Percentiles rank a stretch among this genome's conserved stretches.
Evolutionary conservation across 2,888 invertebrate genomes (phyloP).

Genomic region (Lordiphosa fenestrarum): DNA sequence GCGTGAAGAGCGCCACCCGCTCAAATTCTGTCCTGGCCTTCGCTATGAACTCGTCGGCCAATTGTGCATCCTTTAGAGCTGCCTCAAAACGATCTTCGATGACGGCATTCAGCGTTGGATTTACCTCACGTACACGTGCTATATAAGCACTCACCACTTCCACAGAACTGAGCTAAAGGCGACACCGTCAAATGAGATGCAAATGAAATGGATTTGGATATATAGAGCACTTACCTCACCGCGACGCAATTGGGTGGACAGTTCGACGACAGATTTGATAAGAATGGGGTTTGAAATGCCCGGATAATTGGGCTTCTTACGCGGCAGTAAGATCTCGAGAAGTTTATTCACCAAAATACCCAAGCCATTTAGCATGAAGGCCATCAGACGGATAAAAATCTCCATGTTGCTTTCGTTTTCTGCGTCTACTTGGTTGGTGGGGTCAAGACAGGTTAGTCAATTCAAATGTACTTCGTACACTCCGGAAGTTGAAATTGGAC

Average conservation of each 20-base stretch:
- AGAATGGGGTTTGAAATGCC: constrained; percentile 60
- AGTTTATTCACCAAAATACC: constrained; percentile 52
- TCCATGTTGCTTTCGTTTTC: constrained; percentile 48
- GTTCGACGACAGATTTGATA: constrained; percentile 59
- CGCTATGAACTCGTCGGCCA: constrained; percentile 81
- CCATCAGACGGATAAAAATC: constrained; percentile 54
- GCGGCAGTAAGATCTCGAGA: constrained; percentile 41
- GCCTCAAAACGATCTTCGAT: constrained; percentile 85
- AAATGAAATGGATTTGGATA: constrained; percentile 6
- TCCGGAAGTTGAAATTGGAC: constrained; percentile 21
- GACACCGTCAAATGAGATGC: constrained; percentile 18
- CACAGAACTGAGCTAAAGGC: constrained; percentile 83
- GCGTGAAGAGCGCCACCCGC: constrained; percentile 71
- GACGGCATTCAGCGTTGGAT: constrained; percentile 87
- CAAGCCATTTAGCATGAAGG: constrained; percentile 47
- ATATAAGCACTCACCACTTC: constrained; percentile 84
- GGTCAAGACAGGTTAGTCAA: constrained; percentile 38
- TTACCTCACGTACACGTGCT: constrained; percentile 84
- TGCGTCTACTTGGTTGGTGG: not conserved
- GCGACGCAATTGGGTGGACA: constrained; percentile 58
- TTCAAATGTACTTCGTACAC: constrained; percentile 35
- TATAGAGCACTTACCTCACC: constrained; percentile 52
- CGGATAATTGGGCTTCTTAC: constrained; percentile 53
- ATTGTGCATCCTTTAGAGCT: constrained; percentile 85
- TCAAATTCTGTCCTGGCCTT: constrained; percentile 59